phyloP scores from a whole-genome alignment of 2,113 vertebrate genomes.

The Chaetura pelagica region DNA sequence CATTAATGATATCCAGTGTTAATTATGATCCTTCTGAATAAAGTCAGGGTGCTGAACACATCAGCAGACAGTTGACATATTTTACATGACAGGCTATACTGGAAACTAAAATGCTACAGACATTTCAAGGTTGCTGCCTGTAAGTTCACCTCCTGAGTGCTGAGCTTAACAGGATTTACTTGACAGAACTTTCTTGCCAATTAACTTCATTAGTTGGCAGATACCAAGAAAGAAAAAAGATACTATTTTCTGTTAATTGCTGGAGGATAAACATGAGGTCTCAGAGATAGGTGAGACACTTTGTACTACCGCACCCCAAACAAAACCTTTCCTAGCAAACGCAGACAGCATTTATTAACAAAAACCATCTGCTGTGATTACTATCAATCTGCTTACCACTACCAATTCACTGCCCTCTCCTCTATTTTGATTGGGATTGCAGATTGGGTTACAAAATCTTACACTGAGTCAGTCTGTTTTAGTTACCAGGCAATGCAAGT shows the following conservation, averaged over 20 bases:
- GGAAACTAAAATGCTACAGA: background rate
- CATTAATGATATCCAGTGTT: background rate
- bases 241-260: slow-evolving; percentile 29
- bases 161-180: background rate
- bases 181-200: slow-evolving; percentile 31
- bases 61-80: slow-evolving; percentile 6
- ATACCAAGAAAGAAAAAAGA: background rate
- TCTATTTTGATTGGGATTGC: background rate
- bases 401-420: background rate
- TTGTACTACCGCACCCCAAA: background rate
- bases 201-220: slow-evolving; percentile 23
- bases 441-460: background rate
- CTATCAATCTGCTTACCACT: background rate
- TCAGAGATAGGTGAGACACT: background rate
- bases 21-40: background rate
- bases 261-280: background rate
- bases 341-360: background rate
- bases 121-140: background rate
- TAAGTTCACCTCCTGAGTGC: background rate
- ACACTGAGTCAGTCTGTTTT: rapidly evolving
- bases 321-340: background rate
- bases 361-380: background rate
- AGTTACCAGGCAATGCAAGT: background rate
- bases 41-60: slow-evolving; percentile 6
- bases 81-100: slow-evolving; percentile 10